Evolutionary conservation across 2,113 vertebrate genomes (phyloP).

Genomic region (Myotis davidii): DNA sequence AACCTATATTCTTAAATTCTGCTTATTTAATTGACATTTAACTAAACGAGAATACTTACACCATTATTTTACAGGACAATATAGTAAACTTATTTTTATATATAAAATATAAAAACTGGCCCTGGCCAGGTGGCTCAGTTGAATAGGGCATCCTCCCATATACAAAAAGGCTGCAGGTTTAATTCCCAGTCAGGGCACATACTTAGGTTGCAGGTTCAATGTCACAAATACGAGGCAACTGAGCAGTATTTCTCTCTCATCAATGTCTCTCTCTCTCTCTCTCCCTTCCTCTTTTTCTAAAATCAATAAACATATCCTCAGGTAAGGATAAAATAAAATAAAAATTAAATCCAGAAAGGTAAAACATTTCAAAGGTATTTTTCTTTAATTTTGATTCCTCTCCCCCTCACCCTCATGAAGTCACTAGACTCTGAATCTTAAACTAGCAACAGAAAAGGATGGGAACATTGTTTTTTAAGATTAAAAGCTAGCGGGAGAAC

Average conservation of each 20-base stretch:
- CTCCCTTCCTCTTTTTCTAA: not conserved
- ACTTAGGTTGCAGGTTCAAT: not conserved
- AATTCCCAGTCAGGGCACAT: not conserved
- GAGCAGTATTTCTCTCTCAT: not conserved
- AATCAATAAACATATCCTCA: not conserved
- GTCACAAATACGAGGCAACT: not conserved
- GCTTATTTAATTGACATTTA: conserved; percentile 2
- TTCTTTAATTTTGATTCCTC: conserved; percentile 33
- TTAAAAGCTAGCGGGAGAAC: not conserved
- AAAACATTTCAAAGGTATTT: conserved; percentile 39
- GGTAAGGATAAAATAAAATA: not conserved
- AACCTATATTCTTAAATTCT: not conserved
- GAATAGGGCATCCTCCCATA: not conserved
- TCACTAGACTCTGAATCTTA: not conserved
- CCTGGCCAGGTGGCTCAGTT: not conserved
- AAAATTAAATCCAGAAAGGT: conserved; percentile 46
- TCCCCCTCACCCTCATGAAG: not conserved
- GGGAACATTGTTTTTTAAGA: conserved; percentile 17
- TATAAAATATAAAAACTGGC: not conserved
- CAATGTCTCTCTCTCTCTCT: not conserved
- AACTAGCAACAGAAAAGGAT: conserved; percentile 16
- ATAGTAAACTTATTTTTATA: not conserved
- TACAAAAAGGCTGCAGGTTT: not conserved
- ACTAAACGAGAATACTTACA: conserved; percentile 24
- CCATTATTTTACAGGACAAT: not conserved